Conservation (phyloP, 2,888 invertebrate genomes). For the Conistra vaccinii region DNA sequence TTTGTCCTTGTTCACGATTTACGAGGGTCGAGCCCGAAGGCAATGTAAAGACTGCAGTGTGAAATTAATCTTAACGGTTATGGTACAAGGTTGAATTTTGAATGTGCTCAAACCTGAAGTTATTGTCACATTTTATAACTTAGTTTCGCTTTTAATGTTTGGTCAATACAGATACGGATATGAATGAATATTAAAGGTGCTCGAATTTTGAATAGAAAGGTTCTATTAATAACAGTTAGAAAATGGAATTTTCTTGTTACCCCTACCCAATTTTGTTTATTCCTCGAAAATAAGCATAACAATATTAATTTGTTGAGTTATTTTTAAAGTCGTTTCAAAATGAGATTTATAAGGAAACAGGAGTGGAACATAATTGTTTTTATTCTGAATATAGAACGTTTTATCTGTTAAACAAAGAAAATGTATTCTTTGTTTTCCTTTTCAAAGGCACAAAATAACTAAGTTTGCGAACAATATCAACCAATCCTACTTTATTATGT, state of each 20-base stretch:
- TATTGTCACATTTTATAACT: slow-evolving; percentile 56
- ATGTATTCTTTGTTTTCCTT: background rate
- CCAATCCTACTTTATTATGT: slow-evolving; percentile 1
- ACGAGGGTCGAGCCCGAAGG: slow-evolving; percentile 69
- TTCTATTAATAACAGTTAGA: slow-evolving; percentile 9
- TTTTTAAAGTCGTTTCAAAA: slow-evolving; percentile 5
- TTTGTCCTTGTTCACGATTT: slow-evolving; percentile 74
- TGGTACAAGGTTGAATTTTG: slow-evolving; percentile 41
- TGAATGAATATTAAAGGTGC: slow-evolving; percentile 47
- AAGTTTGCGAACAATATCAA: slow-evolving; percentile 10
- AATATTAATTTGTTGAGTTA: background rate
- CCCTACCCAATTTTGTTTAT: slow-evolving; percentile 8
- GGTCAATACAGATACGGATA: slow-evolving; percentile 55
- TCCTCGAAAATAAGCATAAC: background rate
- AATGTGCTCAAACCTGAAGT: slow-evolving; percentile 14
- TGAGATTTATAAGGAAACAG: background rate
- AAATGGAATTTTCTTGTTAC: slow-evolving; percentile 22
- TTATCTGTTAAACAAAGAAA: no score
- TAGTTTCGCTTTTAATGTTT: slow-evolving; percentile 56
- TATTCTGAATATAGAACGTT: slow-evolving; percentile 6
- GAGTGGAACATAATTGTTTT: background rate
- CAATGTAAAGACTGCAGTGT: slow-evolving; percentile 17
- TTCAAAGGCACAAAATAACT: background rate
- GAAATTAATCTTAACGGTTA: slow-evolving; percentile 34
- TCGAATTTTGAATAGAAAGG: slow-evolving; percentile 35